phyloP scores from a whole-genome alignment of 2,888 invertebrate species.

The Pinctada fucata region DNA sequence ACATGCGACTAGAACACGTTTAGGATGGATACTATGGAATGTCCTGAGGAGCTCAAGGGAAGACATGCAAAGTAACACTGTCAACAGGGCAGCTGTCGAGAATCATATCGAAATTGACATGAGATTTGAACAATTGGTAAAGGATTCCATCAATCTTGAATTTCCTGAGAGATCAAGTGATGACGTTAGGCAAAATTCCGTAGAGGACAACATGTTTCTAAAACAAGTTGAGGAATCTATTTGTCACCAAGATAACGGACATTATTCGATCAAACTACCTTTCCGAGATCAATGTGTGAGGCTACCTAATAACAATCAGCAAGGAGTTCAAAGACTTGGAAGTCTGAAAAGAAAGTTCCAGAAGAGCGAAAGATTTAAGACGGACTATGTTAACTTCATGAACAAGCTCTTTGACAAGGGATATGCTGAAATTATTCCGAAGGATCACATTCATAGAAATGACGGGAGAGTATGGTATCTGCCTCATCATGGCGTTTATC shows the following conservation, averaged over 20 bases:
- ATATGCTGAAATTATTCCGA: constrained; percentile 31
- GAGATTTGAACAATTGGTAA: constrained; percentile 32
- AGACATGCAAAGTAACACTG: constrained; percentile 5
- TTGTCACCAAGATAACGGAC: background rate
- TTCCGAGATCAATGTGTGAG: constrained; percentile 12
- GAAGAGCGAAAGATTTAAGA: constrained; percentile 21
- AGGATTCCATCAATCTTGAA: constrained; percentile 37
- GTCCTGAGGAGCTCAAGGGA: constrained; percentile 13
- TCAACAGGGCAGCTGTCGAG: constrained; percentile 25
- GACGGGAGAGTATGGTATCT: constrained; percentile 29
- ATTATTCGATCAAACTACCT: constrained; percentile 24
- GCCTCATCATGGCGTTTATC: constrained; percentile 30
- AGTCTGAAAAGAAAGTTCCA: constrained; percentile 22
- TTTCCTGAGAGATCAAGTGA: constrained; percentile 37
- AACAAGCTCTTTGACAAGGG: constrained; percentile 34
- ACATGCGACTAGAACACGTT: constrained; percentile 33
- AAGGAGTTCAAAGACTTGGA: constrained; percentile 25
- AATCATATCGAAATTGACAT: constrained; percentile 13
- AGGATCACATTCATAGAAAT: constrained; percentile 6
- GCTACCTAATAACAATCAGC: constrained; percentile 25
- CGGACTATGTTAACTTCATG: constrained; percentile 40
- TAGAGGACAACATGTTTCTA: constrained; percentile 27
- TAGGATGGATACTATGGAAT: constrained; percentile 44
- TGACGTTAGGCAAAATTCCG: constrained; percentile 28
- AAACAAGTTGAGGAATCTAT: constrained; percentile 10